phyloP scores from a whole-genome alignment of 2,113 vertebrate species.

The Neodon shergylaensis region DNA sequence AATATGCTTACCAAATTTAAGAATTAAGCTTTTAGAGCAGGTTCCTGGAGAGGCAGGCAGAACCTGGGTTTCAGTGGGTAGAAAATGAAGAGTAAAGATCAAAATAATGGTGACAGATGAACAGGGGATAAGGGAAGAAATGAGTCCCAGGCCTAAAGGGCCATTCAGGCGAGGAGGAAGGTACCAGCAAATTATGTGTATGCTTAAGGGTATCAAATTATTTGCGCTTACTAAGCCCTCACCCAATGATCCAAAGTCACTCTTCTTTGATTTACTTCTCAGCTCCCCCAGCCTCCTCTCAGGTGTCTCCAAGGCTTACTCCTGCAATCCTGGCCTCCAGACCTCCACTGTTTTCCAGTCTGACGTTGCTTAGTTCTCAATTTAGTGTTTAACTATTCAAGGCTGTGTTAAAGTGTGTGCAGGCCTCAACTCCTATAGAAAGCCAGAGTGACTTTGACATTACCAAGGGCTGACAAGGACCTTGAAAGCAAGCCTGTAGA shows the following conservation, averaged over 20 bases:
- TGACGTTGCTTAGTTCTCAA: constrained; percentile 26
- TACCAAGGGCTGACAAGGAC: background rate
- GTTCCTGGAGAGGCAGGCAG: background rate
- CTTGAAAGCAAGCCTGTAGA: background rate
- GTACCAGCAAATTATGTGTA: background rate
- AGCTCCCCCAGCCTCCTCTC: no score
- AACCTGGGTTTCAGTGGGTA: background rate
- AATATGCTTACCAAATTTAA: background rate
- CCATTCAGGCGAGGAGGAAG: background rate
- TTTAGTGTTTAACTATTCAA: constrained; percentile 1
- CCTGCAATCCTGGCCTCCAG: background rate
- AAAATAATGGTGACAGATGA: background rate
- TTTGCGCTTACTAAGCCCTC: background rate
- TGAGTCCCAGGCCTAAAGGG: background rate
- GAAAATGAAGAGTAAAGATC: background rate
- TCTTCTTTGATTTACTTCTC: no score
- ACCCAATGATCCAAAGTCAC: background rate
- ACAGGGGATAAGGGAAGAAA: background rate
- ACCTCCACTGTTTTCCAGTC: background rate
- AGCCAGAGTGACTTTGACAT: background rate
- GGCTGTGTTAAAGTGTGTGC: background rate
- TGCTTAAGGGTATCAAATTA: background rate
- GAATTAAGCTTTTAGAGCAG: background rate
- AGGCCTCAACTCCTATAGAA: background rate
- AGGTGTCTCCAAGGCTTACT: background rate